Percentiles rank a stretch among this genome's conserved stretches.
phyloP scores from a whole-genome alignment of 2,888 invertebrate species.

The Gymnosoma rotundatum region DNA sequence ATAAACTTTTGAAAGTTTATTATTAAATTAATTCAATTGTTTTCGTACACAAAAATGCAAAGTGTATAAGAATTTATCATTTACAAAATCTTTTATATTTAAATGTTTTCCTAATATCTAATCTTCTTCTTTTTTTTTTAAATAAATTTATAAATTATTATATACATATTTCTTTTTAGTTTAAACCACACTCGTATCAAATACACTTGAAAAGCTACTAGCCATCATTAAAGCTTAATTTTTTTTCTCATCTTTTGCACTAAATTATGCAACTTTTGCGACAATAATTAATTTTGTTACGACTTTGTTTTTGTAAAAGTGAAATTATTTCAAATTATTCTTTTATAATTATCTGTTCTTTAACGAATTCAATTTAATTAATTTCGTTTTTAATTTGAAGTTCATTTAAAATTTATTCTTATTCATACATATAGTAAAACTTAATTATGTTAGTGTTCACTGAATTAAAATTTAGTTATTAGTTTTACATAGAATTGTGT shows the following conservation, averaged over 20 bases:
- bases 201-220: conserved; percentile 6
- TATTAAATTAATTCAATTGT: conserved; percentile 4
- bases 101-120: conserved; percentile 24
- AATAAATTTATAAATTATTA: conserved; percentile 32
- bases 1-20: conserved; percentile 12
- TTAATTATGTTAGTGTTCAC: conserved; percentile 50
- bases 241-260: not conserved
- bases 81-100: conserved; percentile 45
- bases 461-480: conserved; percentile 57
- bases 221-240: not conserved
- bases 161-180: conserved; percentile 43
- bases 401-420: not conserved
- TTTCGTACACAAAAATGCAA: conserved; percentile 12
- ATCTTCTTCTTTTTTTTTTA: not conserved
- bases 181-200: conserved; percentile 26
- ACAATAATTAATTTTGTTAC: not conserved
- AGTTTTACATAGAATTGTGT: conserved; percentile 32
- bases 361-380: not conserved
- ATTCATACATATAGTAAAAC: too few relatives aligned
- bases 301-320: not conserved
- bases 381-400: not conserved
- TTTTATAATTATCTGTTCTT: not conserved
- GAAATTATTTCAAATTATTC: too few relatives aligned
- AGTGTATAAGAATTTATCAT: conserved; percentile 16
- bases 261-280: not conserved